These are phyloP conservation scores for Sesia bembeciformis DNA, from an alignment of 2,888 invertebrate species.

Conservation along the genomic window DNA sequence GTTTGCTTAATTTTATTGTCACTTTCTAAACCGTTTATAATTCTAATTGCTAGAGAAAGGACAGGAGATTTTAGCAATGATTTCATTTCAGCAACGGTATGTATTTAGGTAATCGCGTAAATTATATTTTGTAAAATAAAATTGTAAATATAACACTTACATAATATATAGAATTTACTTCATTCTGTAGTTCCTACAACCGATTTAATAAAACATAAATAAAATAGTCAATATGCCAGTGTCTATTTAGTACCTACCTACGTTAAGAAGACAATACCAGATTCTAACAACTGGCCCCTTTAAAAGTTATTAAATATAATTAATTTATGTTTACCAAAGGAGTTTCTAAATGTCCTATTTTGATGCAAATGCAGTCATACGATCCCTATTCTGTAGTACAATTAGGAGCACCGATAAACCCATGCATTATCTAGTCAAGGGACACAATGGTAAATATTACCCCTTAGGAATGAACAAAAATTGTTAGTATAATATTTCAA, in stretches of 20 bases:
- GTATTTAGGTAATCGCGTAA: too few species aligned
- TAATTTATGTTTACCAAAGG: constrained; percentile 51
- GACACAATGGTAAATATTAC: constrained; percentile 58
- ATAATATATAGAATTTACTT: too few species aligned
- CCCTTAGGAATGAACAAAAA: constrained; percentile 50
- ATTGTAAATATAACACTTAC: too few species aligned
- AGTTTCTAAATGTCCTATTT: constrained; percentile 31
- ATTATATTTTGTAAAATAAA: too few species aligned
- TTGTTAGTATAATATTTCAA: constrained; percentile 70
- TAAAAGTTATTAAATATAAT: constrained; percentile 41
- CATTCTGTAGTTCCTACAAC: too few species aligned
- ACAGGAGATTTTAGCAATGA: too few species aligned
- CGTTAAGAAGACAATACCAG: neutral
- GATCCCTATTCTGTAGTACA: constrained; percentile 62
- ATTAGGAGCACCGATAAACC: constrained; percentile 65
- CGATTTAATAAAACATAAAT: too few species aligned
- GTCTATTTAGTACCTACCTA: neutral
- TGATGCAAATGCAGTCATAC: constrained; percentile 68
- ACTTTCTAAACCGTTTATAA: too few species aligned
- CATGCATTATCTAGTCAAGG: constrained; percentile 69
- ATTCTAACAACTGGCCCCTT: constrained; percentile 8
- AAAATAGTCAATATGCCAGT: neutral
- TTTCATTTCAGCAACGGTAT: too few species aligned
- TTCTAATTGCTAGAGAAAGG: too few species aligned
- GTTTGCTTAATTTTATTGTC: too few species aligned